A percentile compares a stretch with the other conserved stretches of the same genome.
Evolutionary conservation across 2,113 vertebrate genomes (phyloP).

Genomic region (Coreoperca whiteheadi): DNA sequence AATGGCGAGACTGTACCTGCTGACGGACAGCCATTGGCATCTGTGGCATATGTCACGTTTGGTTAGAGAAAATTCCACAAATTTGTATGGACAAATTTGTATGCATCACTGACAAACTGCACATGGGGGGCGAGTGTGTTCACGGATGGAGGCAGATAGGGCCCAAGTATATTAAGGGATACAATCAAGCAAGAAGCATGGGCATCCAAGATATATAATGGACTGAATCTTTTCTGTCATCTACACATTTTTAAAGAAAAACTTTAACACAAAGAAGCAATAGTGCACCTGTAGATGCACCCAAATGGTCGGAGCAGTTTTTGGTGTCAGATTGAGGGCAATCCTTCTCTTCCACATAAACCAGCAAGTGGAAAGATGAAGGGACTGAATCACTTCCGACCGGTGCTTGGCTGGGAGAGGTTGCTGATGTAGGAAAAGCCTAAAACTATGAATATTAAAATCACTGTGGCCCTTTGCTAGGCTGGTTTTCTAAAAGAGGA

Average conservation of each 20-base stretch:
- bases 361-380: conserved; percentile 19
- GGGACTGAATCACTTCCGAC: conserved; percentile 42
- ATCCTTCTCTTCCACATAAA: neutral
- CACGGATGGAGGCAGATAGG: conserved; percentile 42
- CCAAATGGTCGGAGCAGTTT: neutral
- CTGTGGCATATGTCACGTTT: conserved; percentile 45
- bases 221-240: neutral
- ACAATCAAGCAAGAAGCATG: neutral
- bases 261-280: neutral
- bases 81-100: conserved; percentile 37
- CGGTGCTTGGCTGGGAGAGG: neutral
- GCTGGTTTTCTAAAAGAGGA: neutral
- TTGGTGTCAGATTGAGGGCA: neutral
- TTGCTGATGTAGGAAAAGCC: neutral
- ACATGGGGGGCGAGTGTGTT: conserved; percentile 58
- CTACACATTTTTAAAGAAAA: neutral
- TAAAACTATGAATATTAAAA: neutral
- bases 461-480: neutral
- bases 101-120: conserved; percentile 38
- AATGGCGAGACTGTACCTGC: neutral
- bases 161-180: conserved; percentile 14
- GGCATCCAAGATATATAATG: neutral
- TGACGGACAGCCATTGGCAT: conserved; percentile 30
- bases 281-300: neutral
- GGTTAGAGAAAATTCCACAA: conserved; percentile 19